Base-by-base conservation (phyloP, 2,113 vertebrate genomes). In the Cyphomyrus plagiostoma region DNA sequence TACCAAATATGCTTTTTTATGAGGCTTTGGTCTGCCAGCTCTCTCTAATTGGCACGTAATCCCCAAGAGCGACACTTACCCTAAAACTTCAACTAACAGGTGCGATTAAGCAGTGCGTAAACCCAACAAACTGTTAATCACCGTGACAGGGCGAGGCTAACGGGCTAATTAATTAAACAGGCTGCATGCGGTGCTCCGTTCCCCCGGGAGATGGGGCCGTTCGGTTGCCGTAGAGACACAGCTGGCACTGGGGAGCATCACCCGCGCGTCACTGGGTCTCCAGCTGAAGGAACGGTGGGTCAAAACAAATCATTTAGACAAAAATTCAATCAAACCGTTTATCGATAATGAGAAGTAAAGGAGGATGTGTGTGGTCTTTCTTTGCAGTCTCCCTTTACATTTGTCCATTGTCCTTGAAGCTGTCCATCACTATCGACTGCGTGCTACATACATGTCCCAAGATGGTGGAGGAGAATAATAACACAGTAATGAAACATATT, bases 121-220 rank as follows among this genome's bases (percentile, higher is more conserved):
- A 86, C 85, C 80, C 35, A 50, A 84, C 58, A 52, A 42, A 88
- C 13, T 45, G 62, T 89, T 86, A 89, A 88, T 90, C 88, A 86
- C 82, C 52, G 23, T 70, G 90, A 86, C 88, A 74, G 19, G 21
- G 11, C 35, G 58, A 70, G 53, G 46, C 56, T 58, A 89, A 86
- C 21, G 39, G 58, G 48, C 90, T 90, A 90, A 90, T 90, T 88
- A 90, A 90, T 83, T 88, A 89, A 80, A 85, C 9, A 19, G 85
- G 5, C 45, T n/a, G 26, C 49, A 53, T 10, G n/a, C 5, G 15
- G 23, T 2, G 26, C 4, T 21, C 50, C 26, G 2, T 4, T 30
- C 15, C 23, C 50, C 49, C 3, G 2, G 50, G n/a, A 52, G n/a
- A 53, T 1, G n/a, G 50, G 30, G 15, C 7, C 5, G 2, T 26